Conservation (phyloP, 1,140 invertebrate species). For the Diachasmimorpha longicaudata region DNA sequence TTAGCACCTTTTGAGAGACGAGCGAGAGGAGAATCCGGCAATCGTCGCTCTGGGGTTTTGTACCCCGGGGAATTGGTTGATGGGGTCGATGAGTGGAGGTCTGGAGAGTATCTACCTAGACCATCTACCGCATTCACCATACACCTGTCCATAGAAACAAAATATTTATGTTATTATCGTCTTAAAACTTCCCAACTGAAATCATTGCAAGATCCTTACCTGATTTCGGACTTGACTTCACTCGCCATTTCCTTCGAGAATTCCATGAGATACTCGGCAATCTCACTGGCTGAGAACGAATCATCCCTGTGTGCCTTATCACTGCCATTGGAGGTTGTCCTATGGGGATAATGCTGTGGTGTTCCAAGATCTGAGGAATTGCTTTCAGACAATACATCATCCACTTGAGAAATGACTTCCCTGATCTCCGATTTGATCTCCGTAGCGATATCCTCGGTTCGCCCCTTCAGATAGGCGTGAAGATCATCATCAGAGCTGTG, state of each 20-base stretch:
- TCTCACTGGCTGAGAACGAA: conserved; percentile 74
- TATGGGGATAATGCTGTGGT: conserved; percentile 48
- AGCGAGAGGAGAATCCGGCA: conserved; percentile 34
- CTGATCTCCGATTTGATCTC: conserved; percentile 83
- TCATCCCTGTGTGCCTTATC: conserved; percentile 57
- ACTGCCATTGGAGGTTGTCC: conserved; percentile 31
- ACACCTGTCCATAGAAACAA: conserved; percentile 40
- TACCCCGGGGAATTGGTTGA: conserved; percentile 48
- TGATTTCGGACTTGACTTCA: conserved; percentile 78
- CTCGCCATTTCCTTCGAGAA: conserved; percentile 79
- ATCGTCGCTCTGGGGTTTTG: conserved; percentile 51
- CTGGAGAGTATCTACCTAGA: conserved; percentile 62
- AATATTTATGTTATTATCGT: neutral
- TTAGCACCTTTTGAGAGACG: conserved; percentile 43
- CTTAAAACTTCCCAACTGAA: too few species aligned
- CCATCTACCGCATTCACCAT: conserved; percentile 75
- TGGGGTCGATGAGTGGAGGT: conserved; percentile 34
- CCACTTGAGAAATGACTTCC: conserved; percentile 78
- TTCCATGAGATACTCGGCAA: conserved; percentile 77
- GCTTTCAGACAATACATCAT: conserved; percentile 75
- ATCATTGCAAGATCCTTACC: conserved; percentile 59
- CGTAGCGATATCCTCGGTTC: conserved; percentile 77
- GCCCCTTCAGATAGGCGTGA: conserved; percentile 76
- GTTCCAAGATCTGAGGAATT: conserved; percentile 48
- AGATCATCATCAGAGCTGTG: conserved; percentile 70